Percentiles rank a stretch among this genome's conserved stretches.
Evolutionary conservation across 2,113 vertebrate species (phyloP).

Genomic region (Podarcis cretensis): DNA sequence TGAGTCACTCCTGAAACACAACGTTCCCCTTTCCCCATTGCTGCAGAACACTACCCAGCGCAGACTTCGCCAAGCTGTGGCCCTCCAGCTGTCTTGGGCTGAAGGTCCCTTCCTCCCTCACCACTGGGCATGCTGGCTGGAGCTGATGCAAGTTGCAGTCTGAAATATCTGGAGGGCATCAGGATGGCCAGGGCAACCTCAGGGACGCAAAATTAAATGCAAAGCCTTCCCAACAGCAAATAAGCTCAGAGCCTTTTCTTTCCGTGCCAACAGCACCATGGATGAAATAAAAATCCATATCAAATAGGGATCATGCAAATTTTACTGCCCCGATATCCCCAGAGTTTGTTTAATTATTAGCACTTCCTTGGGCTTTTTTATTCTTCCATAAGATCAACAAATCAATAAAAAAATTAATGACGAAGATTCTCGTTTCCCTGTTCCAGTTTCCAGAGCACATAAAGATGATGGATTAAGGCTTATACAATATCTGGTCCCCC

Average conservation of each 20-base stretch:
- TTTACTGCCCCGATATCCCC: background rate
- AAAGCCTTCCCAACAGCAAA: background rate
- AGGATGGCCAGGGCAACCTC: background rate
- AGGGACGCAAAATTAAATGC: background rate
- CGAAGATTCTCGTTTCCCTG: slow-evolving; percentile 26
- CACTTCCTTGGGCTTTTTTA: background rate
- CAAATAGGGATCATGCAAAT: background rate
- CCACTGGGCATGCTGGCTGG: too few relatives aligned
- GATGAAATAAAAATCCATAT: background rate
- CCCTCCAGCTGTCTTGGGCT: too few relatives aligned
- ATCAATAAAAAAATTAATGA: slow-evolving; percentile 57
- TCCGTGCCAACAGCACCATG: too few relatives aligned
- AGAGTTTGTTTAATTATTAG: background rate
- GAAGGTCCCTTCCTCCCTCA: too few relatives aligned
- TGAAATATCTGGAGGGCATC: background rate
- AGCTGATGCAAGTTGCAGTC: too few relatives aligned
- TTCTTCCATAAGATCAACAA: slow-evolving; percentile 16
- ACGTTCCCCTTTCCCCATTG: too few relatives aligned
- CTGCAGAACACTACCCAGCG: too few relatives aligned
- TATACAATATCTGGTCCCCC: slow-evolving; percentile 17
- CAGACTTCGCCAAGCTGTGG: too few relatives aligned
- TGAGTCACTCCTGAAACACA: too few relatives aligned
- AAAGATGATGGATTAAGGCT: slow-evolving; percentile 13
- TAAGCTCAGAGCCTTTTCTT: background rate
- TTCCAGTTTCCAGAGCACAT: slow-evolving; percentile 14